Evolutionary conservation across 2,113 vertebrate species (phyloP), one percentile per base, ranked within the genome.

Genomic region (Urocynchramus pylzowi): DNA sequence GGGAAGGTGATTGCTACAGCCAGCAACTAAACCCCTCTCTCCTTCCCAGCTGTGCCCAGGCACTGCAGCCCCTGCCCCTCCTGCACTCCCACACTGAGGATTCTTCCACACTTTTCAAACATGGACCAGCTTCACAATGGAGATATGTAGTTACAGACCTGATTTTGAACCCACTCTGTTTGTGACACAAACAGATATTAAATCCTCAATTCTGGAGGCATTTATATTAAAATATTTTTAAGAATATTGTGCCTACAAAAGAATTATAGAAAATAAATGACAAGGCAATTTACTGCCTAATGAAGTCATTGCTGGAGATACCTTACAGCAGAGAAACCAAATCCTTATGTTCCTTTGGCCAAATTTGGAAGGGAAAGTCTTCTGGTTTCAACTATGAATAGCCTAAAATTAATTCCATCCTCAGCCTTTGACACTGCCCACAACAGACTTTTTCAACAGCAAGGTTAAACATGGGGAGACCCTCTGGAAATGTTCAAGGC

Each of bases 71-170:
- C 10, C 9, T 4, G 3, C 19, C 35, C 18, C 16, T 39, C 35
- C 59, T 33, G 33, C 31, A 59, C 20, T 81, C 42, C 60, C 54
- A 82, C 0, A 1, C 28, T 41, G 2, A 2, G 42, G 16, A 41
- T 60, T 68, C 47, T 47, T 47, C 65, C 28, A 24, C 0, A 0
- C 18, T 67, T 74, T 71, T 14, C 68, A 78, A 9, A 16, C 8
- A 11, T 1, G 2, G 13, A 70, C 4, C 15, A 47, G 26, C 24
- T 60, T 52, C 47, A 17, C 2, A 1, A 8, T 8, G 50, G 26
- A 7, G 20, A 39, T 16, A 26, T 0, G 0, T 6, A 37, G 16
- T 45, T 54, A 47, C 0, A 1, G 49, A 39, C 13, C 37, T 60
- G 39, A 49, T 45, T 42, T 17, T 52, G 33, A 79, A 8, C 19